Evolutionary conservation across 2,113 vertebrate genomes (phyloP).

Genomic region (Eudyptes chrysolophus): DNA sequence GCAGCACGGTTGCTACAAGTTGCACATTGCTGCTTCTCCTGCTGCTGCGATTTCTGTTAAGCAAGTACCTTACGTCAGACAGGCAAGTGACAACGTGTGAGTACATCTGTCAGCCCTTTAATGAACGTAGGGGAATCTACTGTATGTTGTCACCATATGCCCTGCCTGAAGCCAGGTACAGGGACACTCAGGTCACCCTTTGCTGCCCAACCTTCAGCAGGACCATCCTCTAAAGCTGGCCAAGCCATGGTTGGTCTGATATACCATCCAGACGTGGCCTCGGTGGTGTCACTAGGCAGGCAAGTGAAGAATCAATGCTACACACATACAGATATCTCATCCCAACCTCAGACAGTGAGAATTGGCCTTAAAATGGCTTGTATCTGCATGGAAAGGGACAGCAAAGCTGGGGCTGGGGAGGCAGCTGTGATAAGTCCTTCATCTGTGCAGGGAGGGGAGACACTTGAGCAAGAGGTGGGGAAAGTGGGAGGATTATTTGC

Average conservation of each 20-base stretch:
- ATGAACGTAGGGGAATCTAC: fast-evolving
- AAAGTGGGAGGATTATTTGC: not conserved
- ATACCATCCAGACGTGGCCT: not conserved
- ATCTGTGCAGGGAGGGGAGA: not conserved
- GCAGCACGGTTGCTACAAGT: not conserved
- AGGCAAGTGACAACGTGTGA: not conserved
- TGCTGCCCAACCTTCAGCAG: not conserved
- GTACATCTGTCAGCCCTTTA: fast-evolving
- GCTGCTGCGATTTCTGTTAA: not conserved
- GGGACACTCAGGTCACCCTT: not conserved
- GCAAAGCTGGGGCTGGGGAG: too few species aligned
- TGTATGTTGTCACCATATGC: not conserved
- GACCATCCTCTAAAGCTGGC: not conserved
- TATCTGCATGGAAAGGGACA: not conserved
- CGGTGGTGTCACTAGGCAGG: fast-evolving
- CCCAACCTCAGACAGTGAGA: not conserved
- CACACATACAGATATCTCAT: fast-evolving
- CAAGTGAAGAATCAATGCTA: fast-evolving
- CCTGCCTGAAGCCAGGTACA: not conserved
- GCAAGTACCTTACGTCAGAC: not conserved
- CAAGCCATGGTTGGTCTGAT: not conserved
- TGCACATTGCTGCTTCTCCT: not conserved
- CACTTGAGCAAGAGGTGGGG: not conserved
- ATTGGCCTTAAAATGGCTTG: not conserved
- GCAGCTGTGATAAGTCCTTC: not conserved